A percentile compares a stretch with the other conserved stretches of the same genome.
Conservation (phyloP, 1,140 invertebrate genomes). For the Hyphantria cunea region DNA sequence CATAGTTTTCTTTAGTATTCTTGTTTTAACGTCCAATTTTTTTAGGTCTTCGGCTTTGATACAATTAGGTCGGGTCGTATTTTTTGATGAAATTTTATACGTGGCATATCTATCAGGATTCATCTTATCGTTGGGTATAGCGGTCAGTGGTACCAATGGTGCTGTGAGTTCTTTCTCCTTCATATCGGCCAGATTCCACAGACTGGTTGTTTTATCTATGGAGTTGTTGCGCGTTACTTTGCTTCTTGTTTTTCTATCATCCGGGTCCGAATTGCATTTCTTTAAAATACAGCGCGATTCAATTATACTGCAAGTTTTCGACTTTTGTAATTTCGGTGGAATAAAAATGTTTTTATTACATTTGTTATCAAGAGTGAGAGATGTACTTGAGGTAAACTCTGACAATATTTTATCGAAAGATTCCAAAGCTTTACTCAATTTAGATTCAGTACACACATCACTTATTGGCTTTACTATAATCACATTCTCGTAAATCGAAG, state of each 20-base stretch:
- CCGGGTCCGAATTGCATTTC: conserved; percentile 71
- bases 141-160: conserved; percentile 63
- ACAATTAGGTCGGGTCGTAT: conserved; percentile 52
- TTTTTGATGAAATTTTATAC: conserved; percentile 77
- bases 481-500: conserved; percentile 75
- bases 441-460: conserved; percentile 68
- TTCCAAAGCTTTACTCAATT: conserved; percentile 84
- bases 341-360: conserved; percentile 55
- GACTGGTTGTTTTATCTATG: conserved; percentile 79
- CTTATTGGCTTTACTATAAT: conserved; percentile 63
- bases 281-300: conserved; percentile 84
- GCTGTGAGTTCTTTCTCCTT: conserved; percentile 74
- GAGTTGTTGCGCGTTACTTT: conserved; percentile 71
- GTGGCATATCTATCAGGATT: conserved; percentile 78
- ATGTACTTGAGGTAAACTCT: conserved; percentile 71
- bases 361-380: conserved; percentile 48
- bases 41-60: conserved; percentile 73
- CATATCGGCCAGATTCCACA: conserved; percentile 82
- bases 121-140: conserved; percentile 63
- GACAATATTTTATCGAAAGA: conserved; percentile 85
- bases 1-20: conserved; percentile 79
- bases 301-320: conserved; percentile 85
- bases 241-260: conserved; percentile 55
- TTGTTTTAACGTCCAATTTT: conserved; percentile 79
- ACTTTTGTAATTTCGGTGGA: conserved; percentile 82